Evolutionary conservation across 2,797 vertebrate genomes (phyloP).

Genomic region (Hippocampus kuda): DNA sequence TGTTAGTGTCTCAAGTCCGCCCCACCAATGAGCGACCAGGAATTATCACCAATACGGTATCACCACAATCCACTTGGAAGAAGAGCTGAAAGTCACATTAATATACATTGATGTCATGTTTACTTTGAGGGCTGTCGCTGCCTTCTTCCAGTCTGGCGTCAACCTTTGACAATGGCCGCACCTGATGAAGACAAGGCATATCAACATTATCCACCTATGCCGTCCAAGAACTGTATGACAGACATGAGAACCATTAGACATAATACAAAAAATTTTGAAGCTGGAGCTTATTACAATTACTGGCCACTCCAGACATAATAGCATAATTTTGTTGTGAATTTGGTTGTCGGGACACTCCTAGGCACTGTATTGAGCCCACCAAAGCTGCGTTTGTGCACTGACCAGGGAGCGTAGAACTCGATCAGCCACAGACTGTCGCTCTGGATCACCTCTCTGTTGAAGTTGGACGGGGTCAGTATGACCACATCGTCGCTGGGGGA

Average conservation of each 20-base stretch:
- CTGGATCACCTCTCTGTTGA: slow-evolving; percentile 89
- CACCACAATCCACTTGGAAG: too few relatives aligned
- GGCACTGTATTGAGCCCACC: neutral
- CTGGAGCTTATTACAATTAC: too few relatives aligned
- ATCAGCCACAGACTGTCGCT: slow-evolving; percentile 89
- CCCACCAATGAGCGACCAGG: too few relatives aligned
- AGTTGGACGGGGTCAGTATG: slow-evolving; percentile 83
- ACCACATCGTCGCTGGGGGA: slow-evolving; percentile 86
- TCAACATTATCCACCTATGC: neutral
- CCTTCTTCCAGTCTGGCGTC: slow-evolving; percentile 92
- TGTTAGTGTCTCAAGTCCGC: too few relatives aligned
- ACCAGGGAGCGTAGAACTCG: slow-evolving; percentile 98
- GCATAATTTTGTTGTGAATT: neutral
- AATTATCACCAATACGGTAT: too few relatives aligned
- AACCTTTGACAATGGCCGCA: slow-evolving; percentile 90
- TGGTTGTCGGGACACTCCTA: neutral
- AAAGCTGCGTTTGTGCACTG: slow-evolving; percentile 48
- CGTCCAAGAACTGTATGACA: too few relatives aligned
- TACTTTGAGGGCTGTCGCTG: slow-evolving; percentile 89
- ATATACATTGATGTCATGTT: neutral
- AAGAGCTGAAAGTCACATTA: neutral
- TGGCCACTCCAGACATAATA: neutral
- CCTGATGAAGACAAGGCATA: slow-evolving; percentile 61
- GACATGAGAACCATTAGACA: too few relatives aligned
- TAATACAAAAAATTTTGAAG: too few relatives aligned